A percentile compares a stretch with the other conserved stretches of the same genome.
Evolutionary conservation across 2,888 invertebrate genomes (phyloP).

Genomic region (Smittia sp.): DNA sequence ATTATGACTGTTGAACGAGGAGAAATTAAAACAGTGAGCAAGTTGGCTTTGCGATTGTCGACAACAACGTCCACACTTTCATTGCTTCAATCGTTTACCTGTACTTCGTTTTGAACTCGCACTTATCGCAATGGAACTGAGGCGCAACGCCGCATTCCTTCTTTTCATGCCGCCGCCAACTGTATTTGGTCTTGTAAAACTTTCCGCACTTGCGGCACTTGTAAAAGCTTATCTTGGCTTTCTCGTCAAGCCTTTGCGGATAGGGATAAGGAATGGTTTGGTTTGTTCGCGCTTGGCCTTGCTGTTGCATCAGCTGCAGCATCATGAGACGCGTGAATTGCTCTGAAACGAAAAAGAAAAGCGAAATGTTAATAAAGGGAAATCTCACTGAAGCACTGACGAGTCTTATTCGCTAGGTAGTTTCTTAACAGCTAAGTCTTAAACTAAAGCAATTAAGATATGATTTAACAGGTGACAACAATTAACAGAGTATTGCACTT

Average conservation of each 20-base stretch:
- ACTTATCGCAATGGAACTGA: constrained; percentile 34
- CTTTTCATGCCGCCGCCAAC: constrained; percentile 35
- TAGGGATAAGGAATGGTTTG: constrained; percentile 15
- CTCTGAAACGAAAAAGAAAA: constrained; percentile 38
- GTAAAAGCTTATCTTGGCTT: constrained; percentile 26
- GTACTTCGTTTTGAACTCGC: constrained; percentile 38
- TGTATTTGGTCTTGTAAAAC: constrained; percentile 38
- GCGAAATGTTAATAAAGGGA: constrained; percentile 34
- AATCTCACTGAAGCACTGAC: constrained; percentile 2
- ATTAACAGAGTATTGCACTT: constrained; percentile 7
- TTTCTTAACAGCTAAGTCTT: neutral
- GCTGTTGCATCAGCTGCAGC: constrained; percentile 38
- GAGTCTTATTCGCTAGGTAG: neutral
- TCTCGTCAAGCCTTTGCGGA: neutral
- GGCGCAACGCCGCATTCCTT: constrained; percentile 37
- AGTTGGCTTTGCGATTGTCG: neutral
- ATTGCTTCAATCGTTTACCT: neutral
- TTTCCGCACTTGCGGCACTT: constrained; percentile 39
- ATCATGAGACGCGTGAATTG: constrained; percentile 34
- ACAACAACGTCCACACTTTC: neutral
- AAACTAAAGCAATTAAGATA: constrained; percentile 6
- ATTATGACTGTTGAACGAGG: neutral
- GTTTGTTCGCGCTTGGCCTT: neutral
- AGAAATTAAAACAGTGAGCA: neutral
- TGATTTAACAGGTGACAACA: constrained; percentile 6